Percentiles rank a stretch among this genome's conserved stretches.
phyloP scores from a whole-genome alignment of 2,888 invertebrate species.

The Notodonta dromedarius region DNA sequence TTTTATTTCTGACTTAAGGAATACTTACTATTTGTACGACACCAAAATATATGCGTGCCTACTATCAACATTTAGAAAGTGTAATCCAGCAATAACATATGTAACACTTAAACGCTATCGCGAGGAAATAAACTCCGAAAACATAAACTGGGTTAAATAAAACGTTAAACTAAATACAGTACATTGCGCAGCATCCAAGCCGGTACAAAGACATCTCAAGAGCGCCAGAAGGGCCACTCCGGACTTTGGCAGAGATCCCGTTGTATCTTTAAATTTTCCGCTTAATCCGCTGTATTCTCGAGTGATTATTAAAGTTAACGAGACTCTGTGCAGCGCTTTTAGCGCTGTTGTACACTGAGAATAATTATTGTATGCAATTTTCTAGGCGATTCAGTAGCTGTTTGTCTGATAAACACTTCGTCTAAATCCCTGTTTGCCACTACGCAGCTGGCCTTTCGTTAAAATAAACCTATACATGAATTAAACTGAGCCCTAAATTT shows the following conservation, averaged over 20 bases:
- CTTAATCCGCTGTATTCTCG: constrained; percentile 67
- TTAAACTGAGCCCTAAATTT: no score
- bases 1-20: no score
- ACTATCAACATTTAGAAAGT: no score
- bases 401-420: no score
- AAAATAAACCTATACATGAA: no score
- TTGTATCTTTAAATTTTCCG: constrained; percentile 79
- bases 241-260: constrained; percentile 75
- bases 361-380: not conserved
- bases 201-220: constrained; percentile 49
- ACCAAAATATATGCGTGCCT: no score
- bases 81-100: no score
- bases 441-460: no score
- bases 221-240: constrained; percentile 58
- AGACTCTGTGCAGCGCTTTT: constrained; percentile 42
- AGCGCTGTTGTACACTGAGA: constrained; percentile 23
- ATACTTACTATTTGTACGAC: no score
- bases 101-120: not conserved
- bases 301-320: constrained; percentile 78
- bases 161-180: constrained; percentile 56
- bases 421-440: no score
- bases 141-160: constrained; percentile 48
- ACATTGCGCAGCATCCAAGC: constrained; percentile 13
- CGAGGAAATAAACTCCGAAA: not conserved
- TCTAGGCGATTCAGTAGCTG: not conserved